A percentile compares a stretch with the other conserved stretches of the same genome.
Conservation (phyloP, 2,797 vertebrate species). For the Artibeus lituratus region DNA sequence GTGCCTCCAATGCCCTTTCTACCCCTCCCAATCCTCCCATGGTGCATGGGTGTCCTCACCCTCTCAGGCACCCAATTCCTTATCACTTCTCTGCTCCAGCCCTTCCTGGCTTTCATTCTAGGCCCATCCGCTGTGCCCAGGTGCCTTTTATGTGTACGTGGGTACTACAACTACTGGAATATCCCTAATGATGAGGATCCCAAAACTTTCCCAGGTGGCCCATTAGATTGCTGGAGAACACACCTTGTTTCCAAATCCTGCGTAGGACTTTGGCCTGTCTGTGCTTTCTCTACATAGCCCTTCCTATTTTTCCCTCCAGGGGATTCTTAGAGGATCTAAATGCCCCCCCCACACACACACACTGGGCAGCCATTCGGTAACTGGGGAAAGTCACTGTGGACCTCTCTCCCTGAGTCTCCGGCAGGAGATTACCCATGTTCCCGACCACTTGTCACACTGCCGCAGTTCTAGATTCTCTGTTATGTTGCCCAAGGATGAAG, state of each 20-base stretch:
- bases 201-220: not conserved
- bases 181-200: not conserved
- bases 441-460: not conserved
- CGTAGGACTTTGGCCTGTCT: not conserved
- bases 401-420: not conserved
- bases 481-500: not conserved
- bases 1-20: fast-evolving
- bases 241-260: fast-evolving
- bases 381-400: not conserved
- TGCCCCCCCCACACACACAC: no score
- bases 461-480: not conserved
- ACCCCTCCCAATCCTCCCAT: no score
- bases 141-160: not conserved
- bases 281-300: not conserved
- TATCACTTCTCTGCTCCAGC: not conserved
- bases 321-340: not conserved
- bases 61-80: not conserved
- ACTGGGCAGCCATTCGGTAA: not conserved
- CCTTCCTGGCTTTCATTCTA: not conserved
- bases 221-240: no score
- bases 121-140: not conserved
- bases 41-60: fast-evolving
- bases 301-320: not conserved
- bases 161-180: not conserved
- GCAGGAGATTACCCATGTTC: not conserved